These are phyloP conservation scores for Hypotaenidia philippensis DNA, from an alignment of 2,797 vertebrate species.

Conservation along the genomic window DNA sequence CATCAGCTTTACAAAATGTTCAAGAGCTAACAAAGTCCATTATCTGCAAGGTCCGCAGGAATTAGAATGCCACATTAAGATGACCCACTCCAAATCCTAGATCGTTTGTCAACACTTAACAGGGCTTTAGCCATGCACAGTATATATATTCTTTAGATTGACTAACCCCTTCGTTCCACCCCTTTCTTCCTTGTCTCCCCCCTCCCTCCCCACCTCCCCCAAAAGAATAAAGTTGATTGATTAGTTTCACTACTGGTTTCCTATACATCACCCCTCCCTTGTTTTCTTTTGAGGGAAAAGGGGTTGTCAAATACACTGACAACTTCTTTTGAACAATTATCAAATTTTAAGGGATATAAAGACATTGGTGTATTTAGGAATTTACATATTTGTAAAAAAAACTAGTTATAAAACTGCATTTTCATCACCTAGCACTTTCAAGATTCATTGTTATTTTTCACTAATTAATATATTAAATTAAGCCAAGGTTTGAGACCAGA, in stretches of 20 bases:
- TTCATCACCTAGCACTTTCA: constrained; percentile 75
- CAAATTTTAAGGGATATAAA: constrained; percentile 72
- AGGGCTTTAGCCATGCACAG: constrained; percentile 62
- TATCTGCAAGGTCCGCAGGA: background rate
- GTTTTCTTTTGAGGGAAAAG: constrained; percentile 12
- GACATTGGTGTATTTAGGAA: constrained; percentile 69
- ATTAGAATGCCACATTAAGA: constrained; percentile 39
- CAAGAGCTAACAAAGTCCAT: constrained; percentile 46
- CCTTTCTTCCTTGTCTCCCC: constrained; percentile 12
- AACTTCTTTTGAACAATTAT: constrained; percentile 61
- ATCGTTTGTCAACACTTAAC: constrained; percentile 53
- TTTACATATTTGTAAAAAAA: constrained; percentile 77
- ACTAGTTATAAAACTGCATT: constrained; percentile 75
- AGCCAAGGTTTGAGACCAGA: constrained; percentile 78
- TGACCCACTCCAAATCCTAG: constrained; percentile 48
- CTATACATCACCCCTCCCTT: background rate
- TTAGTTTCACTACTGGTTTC: constrained; percentile 50
- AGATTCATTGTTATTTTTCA: constrained; percentile 77
- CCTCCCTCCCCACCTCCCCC: background rate
- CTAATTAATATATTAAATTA: constrained; percentile 85
- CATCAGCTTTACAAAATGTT: constrained; percentile 18
- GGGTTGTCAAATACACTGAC: constrained; percentile 49
- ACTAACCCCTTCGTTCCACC: constrained; percentile 1
- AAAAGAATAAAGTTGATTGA: constrained; percentile 59
- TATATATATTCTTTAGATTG: constrained; percentile 47